phyloP scores from a whole-genome alignment of 1,140 invertebrate species.

The Lethocerus indicus region DNA sequence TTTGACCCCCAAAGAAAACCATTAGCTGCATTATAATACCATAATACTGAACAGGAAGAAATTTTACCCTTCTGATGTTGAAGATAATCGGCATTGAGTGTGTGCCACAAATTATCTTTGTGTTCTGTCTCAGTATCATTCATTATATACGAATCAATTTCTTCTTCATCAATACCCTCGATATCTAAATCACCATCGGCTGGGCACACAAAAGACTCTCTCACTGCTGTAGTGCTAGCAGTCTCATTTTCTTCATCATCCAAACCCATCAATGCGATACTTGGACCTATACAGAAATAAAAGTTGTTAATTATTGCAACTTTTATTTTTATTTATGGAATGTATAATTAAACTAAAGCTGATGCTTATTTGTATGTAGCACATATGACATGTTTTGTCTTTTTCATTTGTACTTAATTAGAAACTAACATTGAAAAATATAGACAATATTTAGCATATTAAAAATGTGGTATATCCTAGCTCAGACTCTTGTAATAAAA shows the following conservation, averaged over 20 bases:
- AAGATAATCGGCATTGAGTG: conserved; percentile 68
- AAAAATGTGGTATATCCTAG: too few relatives aligned
- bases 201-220: conserved; percentile 15
- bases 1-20: too few relatives aligned
- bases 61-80: conserved; percentile 60
- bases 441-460: too few relatives aligned
- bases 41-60: too few relatives aligned
- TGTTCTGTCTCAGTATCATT: conserved; percentile 54
- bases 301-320: not conserved
- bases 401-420: not conserved
- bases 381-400: not conserved
- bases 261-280: conserved; percentile 27
- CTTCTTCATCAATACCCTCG: conserved; percentile 69
- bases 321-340: not conserved
- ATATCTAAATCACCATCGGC: conserved; percentile 48
- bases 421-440: not conserved
- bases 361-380: not conserved
- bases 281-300: conserved; percentile 23
- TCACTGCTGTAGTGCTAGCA: conserved; percentile 3
- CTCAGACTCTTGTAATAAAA: too few relatives aligned
- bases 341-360: not conserved
- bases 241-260: conserved; percentile 5
- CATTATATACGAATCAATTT: conserved; percentile 78
- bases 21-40: too few relatives aligned
- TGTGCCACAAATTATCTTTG: conserved; percentile 71